phyloP scores from a whole-genome alignment of 2,113 vertebrate genomes.

The Chaetodon auriga region DNA sequence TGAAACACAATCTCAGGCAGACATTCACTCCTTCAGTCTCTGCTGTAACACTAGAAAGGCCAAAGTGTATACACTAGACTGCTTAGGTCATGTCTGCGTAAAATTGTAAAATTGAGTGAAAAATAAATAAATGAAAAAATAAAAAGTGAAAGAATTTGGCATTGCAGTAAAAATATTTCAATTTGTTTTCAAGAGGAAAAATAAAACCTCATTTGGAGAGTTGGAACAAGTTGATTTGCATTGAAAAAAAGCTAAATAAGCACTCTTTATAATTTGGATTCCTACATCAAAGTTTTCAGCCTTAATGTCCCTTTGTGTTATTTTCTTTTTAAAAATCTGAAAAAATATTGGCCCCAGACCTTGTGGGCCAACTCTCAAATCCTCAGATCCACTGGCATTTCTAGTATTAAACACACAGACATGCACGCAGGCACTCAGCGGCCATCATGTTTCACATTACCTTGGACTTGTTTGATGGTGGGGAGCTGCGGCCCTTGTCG shows the following conservation, averaged over 20 bases:
- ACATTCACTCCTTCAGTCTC: slow-evolving; percentile 9
- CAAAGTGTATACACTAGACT: not conserved
- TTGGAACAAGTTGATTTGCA: too few relatives aligned
- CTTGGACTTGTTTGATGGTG: slow-evolving; percentile 94
- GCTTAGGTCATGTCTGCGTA: not conserved
- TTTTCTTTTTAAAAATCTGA: not conserved
- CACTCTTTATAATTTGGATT: not conserved
- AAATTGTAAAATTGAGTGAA: not conserved
- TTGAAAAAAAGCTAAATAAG: not conserved
- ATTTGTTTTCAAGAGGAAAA: not conserved
- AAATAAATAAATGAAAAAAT: not conserved
- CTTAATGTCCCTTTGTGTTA: not conserved
- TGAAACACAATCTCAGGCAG: slow-evolving; percentile 23
- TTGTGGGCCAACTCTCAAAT: not conserved
- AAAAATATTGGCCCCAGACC: not conserved
- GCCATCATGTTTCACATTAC: slow-evolving; percentile 81
- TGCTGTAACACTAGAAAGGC: slow-evolving; percentile 32
- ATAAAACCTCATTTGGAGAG: not conserved
- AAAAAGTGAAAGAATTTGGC: not conserved
- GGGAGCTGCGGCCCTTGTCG: slow-evolving; percentile 94
- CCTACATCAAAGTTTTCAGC: not conserved
- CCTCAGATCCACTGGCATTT: slow-evolving; percentile 27
- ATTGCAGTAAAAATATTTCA: not conserved
- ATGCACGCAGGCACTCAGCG: not conserved
- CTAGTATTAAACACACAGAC: slow-evolving; percentile 26